Conservation (phyloP, 2,113 vertebrate genomes). For the Cromileptes altivelis region DNA sequence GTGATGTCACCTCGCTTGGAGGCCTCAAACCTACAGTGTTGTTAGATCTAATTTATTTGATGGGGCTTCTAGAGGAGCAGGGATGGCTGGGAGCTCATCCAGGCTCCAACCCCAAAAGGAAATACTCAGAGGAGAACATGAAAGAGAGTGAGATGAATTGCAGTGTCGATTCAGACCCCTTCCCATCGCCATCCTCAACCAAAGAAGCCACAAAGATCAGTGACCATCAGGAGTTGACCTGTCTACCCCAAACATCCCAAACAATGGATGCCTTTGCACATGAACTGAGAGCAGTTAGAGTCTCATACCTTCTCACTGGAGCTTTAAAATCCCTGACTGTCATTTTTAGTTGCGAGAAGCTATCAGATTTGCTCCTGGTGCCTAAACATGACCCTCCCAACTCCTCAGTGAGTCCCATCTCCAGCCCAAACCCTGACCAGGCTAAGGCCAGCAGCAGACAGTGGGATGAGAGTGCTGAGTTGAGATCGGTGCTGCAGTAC, state of each 20-base stretch:
- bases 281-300: conserved; percentile 82
- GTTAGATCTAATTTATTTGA: conserved; percentile 86
- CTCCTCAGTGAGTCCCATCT: conserved; percentile 30
- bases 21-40: conserved; percentile 83
- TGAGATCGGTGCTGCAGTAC: conserved; percentile 85
- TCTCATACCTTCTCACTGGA: conserved; percentile 86
- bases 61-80: conserved; percentile 85
- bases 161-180: conserved; percentile 50
- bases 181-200: conserved; percentile 34
- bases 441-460: conserved; percentile 40
- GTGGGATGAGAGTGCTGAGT: conserved; percentile 80
- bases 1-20: conserved; percentile 78
- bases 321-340: conserved; percentile 85
- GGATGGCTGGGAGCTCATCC: conserved; percentile 60
- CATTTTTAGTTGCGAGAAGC: conserved; percentile 84
- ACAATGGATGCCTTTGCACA: conserved; percentile 76
- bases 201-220: conserved; percentile 45
- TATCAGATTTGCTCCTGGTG: conserved; percentile 82
- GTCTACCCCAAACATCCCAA: conserved; percentile 36
- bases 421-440: conserved; percentile 64
- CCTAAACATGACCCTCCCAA: conserved; percentile 67
- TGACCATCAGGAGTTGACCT: conserved; percentile 62
- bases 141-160: conserved; percentile 53
- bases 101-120: conserved; percentile 42
- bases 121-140: conserved; percentile 54